A percentile compares a stretch with the other conserved stretches of the same genome.
phyloP scores from a whole-genome alignment of 1,140 invertebrate species.

The Drosophila mojavensis region DNA sequence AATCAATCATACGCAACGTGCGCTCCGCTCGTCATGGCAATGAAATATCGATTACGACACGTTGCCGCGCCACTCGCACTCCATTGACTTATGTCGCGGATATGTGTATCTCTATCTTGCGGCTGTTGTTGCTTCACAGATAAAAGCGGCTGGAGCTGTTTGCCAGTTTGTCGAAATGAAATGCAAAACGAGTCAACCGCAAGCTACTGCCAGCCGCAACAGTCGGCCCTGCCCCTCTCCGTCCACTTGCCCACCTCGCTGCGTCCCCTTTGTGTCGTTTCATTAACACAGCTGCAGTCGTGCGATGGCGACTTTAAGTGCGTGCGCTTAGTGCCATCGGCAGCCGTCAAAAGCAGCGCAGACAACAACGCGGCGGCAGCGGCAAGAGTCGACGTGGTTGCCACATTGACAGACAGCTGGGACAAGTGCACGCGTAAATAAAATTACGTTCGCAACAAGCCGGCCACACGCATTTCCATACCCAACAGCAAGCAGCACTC shows the following conservation, averaged over 20 bases:
- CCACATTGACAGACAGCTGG: slow-evolving; percentile 69
- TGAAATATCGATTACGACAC: slow-evolving; percentile 79
- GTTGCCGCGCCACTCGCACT: slow-evolving; percentile 42
- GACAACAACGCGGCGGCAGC: slow-evolving; percentile 35
- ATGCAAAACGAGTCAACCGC: slow-evolving; percentile 70
- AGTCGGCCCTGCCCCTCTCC: background rate
- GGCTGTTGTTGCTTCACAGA: slow-evolving; percentile 9
- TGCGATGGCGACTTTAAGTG: slow-evolving; percentile 67
- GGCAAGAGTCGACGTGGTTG: slow-evolving; percentile 21
- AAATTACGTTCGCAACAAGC: slow-evolving; percentile 71
- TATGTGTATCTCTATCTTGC: slow-evolving; percentile 31
- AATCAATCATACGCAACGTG: slow-evolving; percentile 79
- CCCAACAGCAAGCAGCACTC: background rate
- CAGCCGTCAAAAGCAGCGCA: slow-evolving; percentile 78
- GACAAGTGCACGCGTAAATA: slow-evolving; percentile 72
- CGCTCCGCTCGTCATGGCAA: slow-evolving; percentile 60
- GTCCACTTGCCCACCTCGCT: background rate
- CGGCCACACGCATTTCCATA: slow-evolving; percentile 70
- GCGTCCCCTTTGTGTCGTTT: slow-evolving; percentile 1
- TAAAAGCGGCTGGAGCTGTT: slow-evolving; percentile 30
- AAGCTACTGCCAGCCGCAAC: slow-evolving; percentile 25
- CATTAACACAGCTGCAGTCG: slow-evolving; percentile 66
- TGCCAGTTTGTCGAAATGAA: slow-evolving; percentile 34
- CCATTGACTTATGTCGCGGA: slow-evolving; percentile 54
- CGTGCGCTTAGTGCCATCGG: slow-evolving; percentile 77